Base-by-base conservation (phyloP, 2,888 invertebrate genomes). In the Azorinus chamasolen region DNA sequence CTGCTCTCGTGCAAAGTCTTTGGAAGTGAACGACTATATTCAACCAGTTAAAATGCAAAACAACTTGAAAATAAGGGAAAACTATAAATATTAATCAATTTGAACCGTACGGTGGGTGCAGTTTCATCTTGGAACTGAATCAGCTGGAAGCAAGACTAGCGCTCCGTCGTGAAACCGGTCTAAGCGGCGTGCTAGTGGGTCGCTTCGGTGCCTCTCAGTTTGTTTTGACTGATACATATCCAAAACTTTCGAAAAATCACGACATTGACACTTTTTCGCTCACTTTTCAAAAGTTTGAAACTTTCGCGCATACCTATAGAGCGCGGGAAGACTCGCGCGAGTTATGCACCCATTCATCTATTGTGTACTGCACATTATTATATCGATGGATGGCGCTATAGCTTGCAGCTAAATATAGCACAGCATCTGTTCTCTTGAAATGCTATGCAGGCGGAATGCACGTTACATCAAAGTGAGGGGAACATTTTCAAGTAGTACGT, bases 371-470 rank as follows among this genome's bases (percentile, higher is more conserved):
- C 78, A 77, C 82, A 85, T 84, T 87, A 75, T 87, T 83, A 32
- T 32, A 85, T 84, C 89, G 87, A 88, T 83, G 81, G 88, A 85
- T 86, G 89, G 87, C 90, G 89, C 90, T 89, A 72, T 77, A 58
- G 62, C 76, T 71, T 77, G 70, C 68, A 65, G 66, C 83, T 85
- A 84, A 85, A 84, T 86, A 86, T 85, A 84, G 87, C 79, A 83
- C 84, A 83, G 89, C 90, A 87, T 87, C 85, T 73, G 72, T 61
- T 66, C 27, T 54, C 37, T 32, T 32, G 32, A 20, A 41, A 63
- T 63, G 53, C 37, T 46, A 25, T 63, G 63, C 63, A 63, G 37
- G 51, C 53, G 39, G 63, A 63, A 51, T 32, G 32, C 32, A 32
- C 10, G 32, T 32, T 6, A 32, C 10, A 32, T 32, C 5, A 32